These are phyloP conservation scores for Spermophilus dauricus DNA, from an alignment of 2,113 vertebrate genomes.

Conservation along the genomic window DNA sequence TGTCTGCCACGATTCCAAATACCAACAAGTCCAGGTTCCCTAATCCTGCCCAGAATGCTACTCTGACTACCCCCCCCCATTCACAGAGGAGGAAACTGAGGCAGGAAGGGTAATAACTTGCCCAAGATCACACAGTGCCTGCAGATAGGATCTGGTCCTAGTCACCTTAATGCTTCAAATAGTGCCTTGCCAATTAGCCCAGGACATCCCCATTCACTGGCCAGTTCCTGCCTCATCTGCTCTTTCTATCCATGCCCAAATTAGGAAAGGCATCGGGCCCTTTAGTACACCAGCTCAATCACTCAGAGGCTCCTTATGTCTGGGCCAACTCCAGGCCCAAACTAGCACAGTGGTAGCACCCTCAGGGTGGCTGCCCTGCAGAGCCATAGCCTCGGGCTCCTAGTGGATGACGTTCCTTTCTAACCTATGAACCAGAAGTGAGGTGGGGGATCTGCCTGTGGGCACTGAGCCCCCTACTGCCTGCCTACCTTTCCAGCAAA, in stretches of 20 bases:
- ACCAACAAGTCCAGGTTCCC: rapidly evolving
- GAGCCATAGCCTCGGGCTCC: background rate
- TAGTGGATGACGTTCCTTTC: too few species aligned
- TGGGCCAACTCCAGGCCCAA: background rate
- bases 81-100: background rate
- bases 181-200: rapidly evolving
- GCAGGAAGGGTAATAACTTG: too few species aligned
- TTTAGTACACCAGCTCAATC: background rate
- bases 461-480: rapidly evolving
- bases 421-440: too few species aligned
- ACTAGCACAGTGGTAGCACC: rapidly evolving
- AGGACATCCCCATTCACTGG: too few species aligned
- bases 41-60: background rate
- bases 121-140: background rate
- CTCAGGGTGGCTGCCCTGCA: background rate
- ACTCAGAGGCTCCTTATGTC: too few species aligned
- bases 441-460: background rate
- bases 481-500: background rate
- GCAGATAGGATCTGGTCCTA: background rate
- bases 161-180: background rate
- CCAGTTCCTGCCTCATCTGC: rapidly evolving
- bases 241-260: background rate
- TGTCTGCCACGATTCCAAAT: background rate
- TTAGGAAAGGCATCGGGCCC: background rate
- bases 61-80: background rate